Conservation (phyloP, 2,888 invertebrate species). For the Noctua fimbriata region DNA sequence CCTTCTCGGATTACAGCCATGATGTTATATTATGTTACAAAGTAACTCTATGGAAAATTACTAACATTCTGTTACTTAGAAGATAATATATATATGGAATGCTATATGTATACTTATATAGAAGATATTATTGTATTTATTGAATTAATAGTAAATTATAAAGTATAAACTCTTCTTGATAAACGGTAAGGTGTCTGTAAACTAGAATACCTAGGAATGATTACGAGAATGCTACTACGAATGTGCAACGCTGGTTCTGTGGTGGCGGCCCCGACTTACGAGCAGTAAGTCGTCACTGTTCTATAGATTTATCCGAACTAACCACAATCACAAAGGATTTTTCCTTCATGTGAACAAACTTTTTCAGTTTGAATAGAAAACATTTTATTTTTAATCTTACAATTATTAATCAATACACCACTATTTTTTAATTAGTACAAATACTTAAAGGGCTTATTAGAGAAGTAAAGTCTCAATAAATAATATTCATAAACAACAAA, state of each 20-base stretch:
- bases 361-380: slow-evolving; percentile 2
- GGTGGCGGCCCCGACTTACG: too few species aligned
- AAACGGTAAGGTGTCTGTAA: background rate
- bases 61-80: background rate
- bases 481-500: too few species aligned
- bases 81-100: background rate
- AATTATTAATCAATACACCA: background rate
- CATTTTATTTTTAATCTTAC: background rate
- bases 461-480: too few species aligned
- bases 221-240: too few species aligned
- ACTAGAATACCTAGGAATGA: background rate
- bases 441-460: too few species aligned
- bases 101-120: too few species aligned
- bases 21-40: background rate
- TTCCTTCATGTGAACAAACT: background rate
- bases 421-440: too few species aligned
- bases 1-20: too few species aligned
- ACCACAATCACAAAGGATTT: background rate
- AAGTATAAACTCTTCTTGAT: background rate
- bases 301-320: background rate
- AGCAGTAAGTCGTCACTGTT: background rate
- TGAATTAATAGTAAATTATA: background rate
- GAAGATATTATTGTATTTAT: background rate
- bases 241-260: too few species aligned
- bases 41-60: slow-evolving; percentile 27